Evolutionary conservation across 2,888 invertebrate genomes (phyloP), one percentile per base, ranked within the genome.

Genomic region (Patella depressa): DNA sequence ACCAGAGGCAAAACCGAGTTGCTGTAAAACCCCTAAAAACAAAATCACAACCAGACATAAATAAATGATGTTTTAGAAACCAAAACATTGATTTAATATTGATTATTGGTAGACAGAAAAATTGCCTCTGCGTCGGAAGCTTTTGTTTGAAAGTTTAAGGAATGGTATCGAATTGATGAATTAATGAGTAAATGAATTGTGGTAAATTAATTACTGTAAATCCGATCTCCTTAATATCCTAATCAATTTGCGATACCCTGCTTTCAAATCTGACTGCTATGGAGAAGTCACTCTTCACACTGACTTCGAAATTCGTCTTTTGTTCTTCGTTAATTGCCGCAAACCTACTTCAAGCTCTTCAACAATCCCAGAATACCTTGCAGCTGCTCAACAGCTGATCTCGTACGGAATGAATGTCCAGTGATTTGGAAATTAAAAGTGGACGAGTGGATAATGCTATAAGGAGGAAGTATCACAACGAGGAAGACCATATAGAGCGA

Each of bases 341-440:
- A 65, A 65, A 65, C 65, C 65, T 65, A 65, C 65, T 65, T 65
- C 65, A 65, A 65, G 19, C 65, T 12, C 65, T 65, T 65, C 19
- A 65, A 24, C 65, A 65, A 65, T 65, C 19, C 65, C 65, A 65
- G 65, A 65, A 65, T 65, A 65, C 65, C 65, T 65, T 65, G 65
- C 65, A 65, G 65, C 65, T 65, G 65, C 24, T 65, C 24, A 65
- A 65, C 65, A 65, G 65, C 65, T 65, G 65, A 65, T 65, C 11
- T 65, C 19, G 45, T 45, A 65, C 24, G 65, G 24, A 65, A 65
- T 65, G 24, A 65, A 24, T 65, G 65, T 65, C 65, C 65, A 65
- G 65, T 24, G 24, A 65, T 45, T 45, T 45, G 45, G 45, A 45
- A 45, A 45, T 45, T 45, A 9, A 45, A 45, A 45, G 45, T 45